Conservation (phyloP, 2,888 invertebrate species). For the Automeris io region DNA sequence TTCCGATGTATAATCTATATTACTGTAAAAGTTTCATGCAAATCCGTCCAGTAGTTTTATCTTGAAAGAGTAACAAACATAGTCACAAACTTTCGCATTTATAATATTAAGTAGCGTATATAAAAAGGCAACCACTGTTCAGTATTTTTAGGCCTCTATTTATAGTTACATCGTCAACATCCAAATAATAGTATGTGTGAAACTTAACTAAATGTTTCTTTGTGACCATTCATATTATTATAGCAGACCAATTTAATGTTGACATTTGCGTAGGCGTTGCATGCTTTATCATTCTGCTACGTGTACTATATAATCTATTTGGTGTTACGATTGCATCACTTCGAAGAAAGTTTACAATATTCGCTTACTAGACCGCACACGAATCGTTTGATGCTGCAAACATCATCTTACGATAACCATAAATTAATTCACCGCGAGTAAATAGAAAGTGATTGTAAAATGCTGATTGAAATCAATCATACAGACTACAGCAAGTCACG, state of each 20-base stretch:
- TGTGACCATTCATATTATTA: not conserved
- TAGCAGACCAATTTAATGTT: constrained; percentile 5
- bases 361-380: constrained; percentile 4
- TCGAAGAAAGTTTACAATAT: constrained; percentile 10
- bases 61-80: no score
- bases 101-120: no score
- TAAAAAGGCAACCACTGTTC: not conserved
- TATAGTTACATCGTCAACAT: not conserved
- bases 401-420: constrained; percentile 2
- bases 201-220: no score
- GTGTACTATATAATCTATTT: no score
- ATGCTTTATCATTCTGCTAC: constrained; percentile 7
- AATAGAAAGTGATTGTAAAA: constrained; percentile 3
- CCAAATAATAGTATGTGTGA: not conserved
- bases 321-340: constrained; percentile 9
- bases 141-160: not conserved
- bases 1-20: no score
- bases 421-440: constrained; percentile 5
- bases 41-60: no score
- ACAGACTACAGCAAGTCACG: no score
- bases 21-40: no score
- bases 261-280: constrained; percentile 1
- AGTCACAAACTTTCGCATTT: no score
- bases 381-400: constrained; percentile 4
- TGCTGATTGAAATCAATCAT: constrained; percentile 5